Conservation (phyloP, 2,797 vertebrate genomes). For the Pipistrellus nathusii region DNA sequence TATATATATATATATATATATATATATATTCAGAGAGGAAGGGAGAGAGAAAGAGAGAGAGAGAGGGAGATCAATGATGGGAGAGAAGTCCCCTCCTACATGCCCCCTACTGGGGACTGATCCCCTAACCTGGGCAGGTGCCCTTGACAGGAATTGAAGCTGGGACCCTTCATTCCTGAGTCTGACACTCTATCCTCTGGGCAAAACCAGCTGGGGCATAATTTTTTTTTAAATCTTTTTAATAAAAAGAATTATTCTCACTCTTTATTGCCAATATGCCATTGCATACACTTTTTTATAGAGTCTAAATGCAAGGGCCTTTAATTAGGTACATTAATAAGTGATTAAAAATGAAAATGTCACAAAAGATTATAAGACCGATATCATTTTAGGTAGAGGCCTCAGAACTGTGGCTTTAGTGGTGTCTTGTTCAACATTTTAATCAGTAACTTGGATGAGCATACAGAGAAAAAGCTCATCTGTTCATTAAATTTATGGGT, state of each 20-base stretch:
- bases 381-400: not conserved
- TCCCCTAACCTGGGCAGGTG: no score
- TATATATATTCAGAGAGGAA: no score
- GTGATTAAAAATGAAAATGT: not conserved
- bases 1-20: no score
- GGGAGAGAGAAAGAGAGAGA: no score
- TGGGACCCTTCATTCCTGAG: no score
- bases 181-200: no score
- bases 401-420: not conserved
- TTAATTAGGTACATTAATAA: not conserved
- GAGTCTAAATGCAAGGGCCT: not conserved
- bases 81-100: no score
- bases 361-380: not conserved
- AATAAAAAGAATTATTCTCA: not conserved
- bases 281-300: not conserved
- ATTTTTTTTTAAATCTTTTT: not conserved
- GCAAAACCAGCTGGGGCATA: no score
- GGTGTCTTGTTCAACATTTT: not conserved
- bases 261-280: not conserved
- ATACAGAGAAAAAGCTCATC: not conserved
- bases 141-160: no score
- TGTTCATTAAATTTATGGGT: slow-evolving; percentile 31
- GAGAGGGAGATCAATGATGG: no score
- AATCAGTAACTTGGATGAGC: slow-evolving; percentile 26
- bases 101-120: no score